A percentile compares a stretch with the other conserved stretches of the same genome.
These are phyloP conservation scores for Morbakka virulenta DNA, from an alignment of 30 jellyfish, hydroid and myxozoan species.

Conservation along the genomic window DNA sequence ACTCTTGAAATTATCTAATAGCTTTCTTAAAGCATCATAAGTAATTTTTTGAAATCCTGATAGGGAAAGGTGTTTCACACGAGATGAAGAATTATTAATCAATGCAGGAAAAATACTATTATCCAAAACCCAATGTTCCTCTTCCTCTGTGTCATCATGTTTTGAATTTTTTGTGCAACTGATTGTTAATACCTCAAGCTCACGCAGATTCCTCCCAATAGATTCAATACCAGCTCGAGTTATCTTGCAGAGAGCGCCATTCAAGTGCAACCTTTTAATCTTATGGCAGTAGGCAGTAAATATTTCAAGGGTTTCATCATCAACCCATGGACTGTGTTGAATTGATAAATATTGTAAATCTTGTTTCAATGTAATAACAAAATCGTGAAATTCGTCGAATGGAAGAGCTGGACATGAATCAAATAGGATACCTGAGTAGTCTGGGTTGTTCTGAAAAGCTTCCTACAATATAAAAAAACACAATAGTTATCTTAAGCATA, in stretches of 20 bases:
- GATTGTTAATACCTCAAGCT: conserved; percentile 77
- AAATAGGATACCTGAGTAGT: conserved; percentile 58
- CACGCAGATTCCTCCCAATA: conserved; percentile 88
- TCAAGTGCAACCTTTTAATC: conserved; percentile 69
- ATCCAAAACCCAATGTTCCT: conserved; percentile 80
- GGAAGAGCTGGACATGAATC: conserved; percentile 66
- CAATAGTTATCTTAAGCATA: no score
- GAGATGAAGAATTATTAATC: conserved; percentile 77
- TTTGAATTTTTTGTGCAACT: conserved; percentile 71
- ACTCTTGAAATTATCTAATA: conserved; percentile 61
- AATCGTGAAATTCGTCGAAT: conserved; percentile 77
- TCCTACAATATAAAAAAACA: conserved; percentile 14
- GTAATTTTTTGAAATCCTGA: conserved; percentile 85
- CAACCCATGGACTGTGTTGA: conserved; percentile 80
- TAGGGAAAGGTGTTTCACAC: conserved; percentile 78
- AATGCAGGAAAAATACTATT: conserved; percentile 88
- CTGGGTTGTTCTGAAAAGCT: conserved; percentile 59
- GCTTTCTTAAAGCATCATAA: conserved; percentile 70
- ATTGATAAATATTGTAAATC: conserved; percentile 70
- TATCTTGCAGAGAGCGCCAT: conserved; percentile 75
- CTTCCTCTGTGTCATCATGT: conserved; percentile 46
- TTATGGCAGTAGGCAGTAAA: conserved; percentile 91
- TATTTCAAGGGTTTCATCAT: conserved; percentile 90
- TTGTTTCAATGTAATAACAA: conserved; percentile 72
- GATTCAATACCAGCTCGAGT: conserved; percentile 97